Conservation (phyloP, 2,888 invertebrate species). For the Conistra vaccinii region DNA sequence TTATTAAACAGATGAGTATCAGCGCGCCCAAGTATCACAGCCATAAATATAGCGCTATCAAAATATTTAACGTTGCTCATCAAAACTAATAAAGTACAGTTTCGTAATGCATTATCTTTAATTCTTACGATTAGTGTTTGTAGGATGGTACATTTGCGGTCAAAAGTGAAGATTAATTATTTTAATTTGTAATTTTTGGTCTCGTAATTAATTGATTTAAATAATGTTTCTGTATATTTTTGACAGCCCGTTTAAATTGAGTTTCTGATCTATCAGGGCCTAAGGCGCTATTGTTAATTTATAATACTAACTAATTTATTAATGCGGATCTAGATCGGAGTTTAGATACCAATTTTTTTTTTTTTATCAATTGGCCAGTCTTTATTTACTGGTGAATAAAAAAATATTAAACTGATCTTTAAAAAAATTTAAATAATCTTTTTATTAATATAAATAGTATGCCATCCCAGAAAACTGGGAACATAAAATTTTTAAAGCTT, state of each 20-base stretch:
- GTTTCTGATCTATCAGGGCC: slow-evolving; percentile 19
- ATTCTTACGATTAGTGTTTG: slow-evolving; percentile 72
- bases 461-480: neutral
- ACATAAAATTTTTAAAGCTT: neutral
- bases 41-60: slow-evolving; percentile 64
- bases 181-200: neutral
- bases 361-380: slow-evolving; percentile 9
- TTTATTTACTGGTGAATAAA: neutral
- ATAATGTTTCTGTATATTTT: slow-evolving; percentile 10
- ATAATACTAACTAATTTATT: slow-evolving; percentile 38
- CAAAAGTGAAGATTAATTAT: slow-evolving; percentile 23
- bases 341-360: slow-evolving; percentile 26
- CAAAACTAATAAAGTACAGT: slow-evolving; percentile 68
- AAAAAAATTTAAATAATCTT: neutral
- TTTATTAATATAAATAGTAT: neutral
- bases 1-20: slow-evolving; percentile 54
- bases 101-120: slow-evolving; percentile 69
- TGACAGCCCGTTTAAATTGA: slow-evolving; percentile 32
- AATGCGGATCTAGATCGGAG: slow-evolving; percentile 51
- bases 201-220: neutral
- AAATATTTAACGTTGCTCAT: slow-evolving; percentile 63
- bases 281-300: neutral
- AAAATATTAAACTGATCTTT: neutral
- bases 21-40: slow-evolving; percentile 35
- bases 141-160: slow-evolving; percentile 67